phyloP scores from a whole-genome alignment of 2,797 vertebrate species.

The Lagocephalus sceleratus region DNA sequence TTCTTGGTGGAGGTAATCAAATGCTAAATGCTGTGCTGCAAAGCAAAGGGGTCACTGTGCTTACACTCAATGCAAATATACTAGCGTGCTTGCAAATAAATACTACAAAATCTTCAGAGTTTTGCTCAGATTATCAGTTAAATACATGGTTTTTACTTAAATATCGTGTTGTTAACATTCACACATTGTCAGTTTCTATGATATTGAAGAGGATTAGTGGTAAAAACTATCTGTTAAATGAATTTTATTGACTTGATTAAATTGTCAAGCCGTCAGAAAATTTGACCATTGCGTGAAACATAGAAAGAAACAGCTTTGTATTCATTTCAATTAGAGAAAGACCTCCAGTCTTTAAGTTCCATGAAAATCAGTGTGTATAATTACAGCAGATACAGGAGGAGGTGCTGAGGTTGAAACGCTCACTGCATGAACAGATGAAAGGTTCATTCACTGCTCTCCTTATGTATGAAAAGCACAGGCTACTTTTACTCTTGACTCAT shows the following conservation, averaged over 20 bases:
- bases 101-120: not conserved
- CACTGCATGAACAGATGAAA: conserved; percentile 7
- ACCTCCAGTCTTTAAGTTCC: no score
- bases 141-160: not conserved
- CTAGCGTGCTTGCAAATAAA: not conserved
- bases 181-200: not conserved
- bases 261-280: not conserved
- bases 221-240: not conserved
- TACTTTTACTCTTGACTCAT: conserved; percentile 53
- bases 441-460: conserved; percentile 23
- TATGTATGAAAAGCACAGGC: conserved; percentile 15
- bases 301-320: no score
- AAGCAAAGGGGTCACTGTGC: not conserved
- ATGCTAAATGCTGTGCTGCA: not conserved
- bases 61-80: not conserved
- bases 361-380: no score
- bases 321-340: no score
- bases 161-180: no score
- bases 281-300: no score
- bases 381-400: no score
- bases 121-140: not conserved
- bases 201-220: not conserved
- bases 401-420: no score
- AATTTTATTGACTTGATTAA: not conserved
- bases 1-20: no score